Evolutionary conservation across 1,140 invertebrate species (phyloP).

Genomic region (Drosophila subpulchrella): DNA sequence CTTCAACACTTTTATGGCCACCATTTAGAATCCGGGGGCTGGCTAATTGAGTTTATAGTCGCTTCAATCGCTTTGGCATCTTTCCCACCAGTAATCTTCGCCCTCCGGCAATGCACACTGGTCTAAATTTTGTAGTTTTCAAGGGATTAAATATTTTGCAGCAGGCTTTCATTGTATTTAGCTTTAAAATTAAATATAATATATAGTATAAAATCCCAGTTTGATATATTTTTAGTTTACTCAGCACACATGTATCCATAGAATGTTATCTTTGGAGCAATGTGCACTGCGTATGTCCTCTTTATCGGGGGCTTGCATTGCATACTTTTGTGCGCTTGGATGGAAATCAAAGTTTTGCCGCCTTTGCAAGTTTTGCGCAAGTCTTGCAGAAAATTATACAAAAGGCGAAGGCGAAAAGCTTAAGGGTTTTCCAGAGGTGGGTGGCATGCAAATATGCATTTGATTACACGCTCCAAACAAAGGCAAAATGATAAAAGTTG

Average conservation of each 20-base stretch:
- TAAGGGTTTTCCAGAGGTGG: constrained; percentile 2
- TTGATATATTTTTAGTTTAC: not conserved
- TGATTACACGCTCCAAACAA: constrained; percentile 81
- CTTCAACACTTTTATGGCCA: constrained; percentile 64
- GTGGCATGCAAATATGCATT: constrained; percentile 82
- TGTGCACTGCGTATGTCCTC: constrained; percentile 11
- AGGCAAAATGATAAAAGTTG: constrained; percentile 77
- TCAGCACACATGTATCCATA: not conserved
- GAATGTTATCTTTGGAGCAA: not conserved
- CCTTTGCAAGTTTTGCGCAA: constrained; percentile 79
- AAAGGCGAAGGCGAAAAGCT: constrained; percentile 52
- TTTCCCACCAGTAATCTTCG: not conserved
- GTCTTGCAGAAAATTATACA: constrained; percentile 82
- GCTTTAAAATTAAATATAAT: no score
- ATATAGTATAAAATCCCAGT: not conserved
- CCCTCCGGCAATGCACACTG: not conserved
- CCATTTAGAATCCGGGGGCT: constrained; percentile 20
- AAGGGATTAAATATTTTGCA: not conserved
- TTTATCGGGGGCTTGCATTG: constrained; percentile 57
- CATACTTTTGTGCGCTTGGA: constrained; percentile 59
- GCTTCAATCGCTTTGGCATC: constrained; percentile 53
- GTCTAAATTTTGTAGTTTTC: not conserved
- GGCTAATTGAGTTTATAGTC: constrained; percentile 75
- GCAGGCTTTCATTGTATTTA: not conserved
- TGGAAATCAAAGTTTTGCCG: constrained; percentile 67